Evolutionary conservation across 2,888 invertebrate genomes (phyloP).

Genomic region (Cepaea hortensis): DNA sequence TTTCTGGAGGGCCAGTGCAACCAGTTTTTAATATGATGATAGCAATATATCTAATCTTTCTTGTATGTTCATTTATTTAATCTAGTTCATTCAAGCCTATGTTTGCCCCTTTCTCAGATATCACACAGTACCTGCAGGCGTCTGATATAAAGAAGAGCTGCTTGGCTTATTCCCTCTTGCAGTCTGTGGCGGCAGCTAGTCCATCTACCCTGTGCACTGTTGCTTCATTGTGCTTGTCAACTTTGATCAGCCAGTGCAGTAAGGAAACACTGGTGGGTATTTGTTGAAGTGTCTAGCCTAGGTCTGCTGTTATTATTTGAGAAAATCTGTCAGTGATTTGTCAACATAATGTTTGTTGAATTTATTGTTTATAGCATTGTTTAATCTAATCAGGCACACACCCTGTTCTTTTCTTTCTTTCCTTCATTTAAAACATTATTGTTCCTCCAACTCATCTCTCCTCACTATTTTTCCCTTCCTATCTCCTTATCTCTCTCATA

Average conservation of each 20-base stretch:
- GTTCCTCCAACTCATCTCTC: too few species aligned
- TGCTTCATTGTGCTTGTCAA: constrained; percentile 32
- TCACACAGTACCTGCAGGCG: constrained; percentile 39
- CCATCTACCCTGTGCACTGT: constrained; percentile 26
- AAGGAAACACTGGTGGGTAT: constrained; percentile 33
- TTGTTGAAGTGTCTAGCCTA: background rate
- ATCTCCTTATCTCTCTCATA: too few species aligned
- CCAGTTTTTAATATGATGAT: too few species aligned
- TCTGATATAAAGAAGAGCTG: constrained; percentile 41
- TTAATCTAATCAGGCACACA: too few species aligned
- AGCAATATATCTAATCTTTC: too few species aligned
- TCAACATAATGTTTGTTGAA: background rate
- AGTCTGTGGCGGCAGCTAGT: constrained; percentile 27
- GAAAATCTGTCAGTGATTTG: background rate
- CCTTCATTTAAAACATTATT: too few species aligned
- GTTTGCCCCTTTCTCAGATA: constrained; percentile 18
- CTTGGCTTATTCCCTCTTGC: constrained; percentile 37
- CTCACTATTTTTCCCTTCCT: too few species aligned
- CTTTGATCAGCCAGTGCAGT: constrained; percentile 23
- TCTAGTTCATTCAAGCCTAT: background rate
- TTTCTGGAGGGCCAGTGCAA: too few species aligned
- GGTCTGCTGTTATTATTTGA: background rate
- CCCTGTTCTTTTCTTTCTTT: too few species aligned
- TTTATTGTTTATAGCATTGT: too few species aligned
- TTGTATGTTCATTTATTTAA: too few species aligned